Percentiles rank a stretch among this genome's conserved stretches.
Conservation (phyloP, 2,797 vertebrate genomes). For the Enteromius mattozi region DNA sequence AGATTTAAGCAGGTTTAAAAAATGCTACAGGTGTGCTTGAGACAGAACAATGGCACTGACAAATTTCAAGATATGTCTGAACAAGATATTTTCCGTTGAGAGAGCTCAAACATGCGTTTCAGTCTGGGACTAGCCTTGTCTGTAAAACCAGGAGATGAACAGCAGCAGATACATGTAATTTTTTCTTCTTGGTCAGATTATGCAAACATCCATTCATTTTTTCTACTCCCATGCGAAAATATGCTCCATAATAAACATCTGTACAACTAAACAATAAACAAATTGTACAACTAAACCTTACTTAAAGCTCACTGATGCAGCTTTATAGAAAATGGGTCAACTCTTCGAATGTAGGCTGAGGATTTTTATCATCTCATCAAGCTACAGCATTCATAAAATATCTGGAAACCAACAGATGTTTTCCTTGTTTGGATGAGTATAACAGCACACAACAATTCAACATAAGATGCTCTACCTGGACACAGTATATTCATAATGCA, state of each 20-base stretch:
- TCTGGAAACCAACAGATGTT: slow-evolving; percentile 19
- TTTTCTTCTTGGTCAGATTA: neutral
- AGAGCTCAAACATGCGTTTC: neutral
- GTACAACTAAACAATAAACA: neutral
- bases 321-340: slow-evolving; percentile 21
- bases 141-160: neutral
- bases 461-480: slow-evolving; percentile 36
- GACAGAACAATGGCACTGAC: neutral
- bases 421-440: neutral
- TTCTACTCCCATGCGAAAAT: neutral
- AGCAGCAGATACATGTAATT: neutral
- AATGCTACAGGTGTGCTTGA: neutral
- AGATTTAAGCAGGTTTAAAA: neutral
- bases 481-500: slow-evolving; percentile 48
- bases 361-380: neutral
- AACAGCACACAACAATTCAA: slow-evolving; percentile 10
- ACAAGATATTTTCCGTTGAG: neutral
- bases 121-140: neutral
- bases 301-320: neutral
- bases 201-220: neutral
- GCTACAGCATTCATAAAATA: slow-evolving; percentile 12
- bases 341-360: neutral
- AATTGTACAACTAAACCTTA: neutral
- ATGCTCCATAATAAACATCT: neutral
- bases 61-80: neutral